Evolutionary conservation across 2,888 invertebrate genomes (phyloP).

Genomic region (Pheosia gnoma): DNA sequence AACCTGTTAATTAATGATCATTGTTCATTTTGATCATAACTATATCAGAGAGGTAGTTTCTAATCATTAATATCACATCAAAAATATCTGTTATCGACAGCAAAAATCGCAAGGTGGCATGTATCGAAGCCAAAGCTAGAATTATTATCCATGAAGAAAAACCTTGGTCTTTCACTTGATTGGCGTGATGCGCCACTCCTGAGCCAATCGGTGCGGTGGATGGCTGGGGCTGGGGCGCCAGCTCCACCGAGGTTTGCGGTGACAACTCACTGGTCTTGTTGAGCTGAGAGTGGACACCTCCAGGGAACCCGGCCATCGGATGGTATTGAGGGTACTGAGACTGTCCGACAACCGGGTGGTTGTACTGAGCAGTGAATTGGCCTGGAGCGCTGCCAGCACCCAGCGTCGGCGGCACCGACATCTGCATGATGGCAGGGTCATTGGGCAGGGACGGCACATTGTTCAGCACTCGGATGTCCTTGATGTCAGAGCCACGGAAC

Average conservation of each 20-base stretch:
- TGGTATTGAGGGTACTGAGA: slow-evolving; percentile 77
- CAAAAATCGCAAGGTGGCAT: slow-evolving; percentile 79
- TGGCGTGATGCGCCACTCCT: slow-evolving; percentile 73
- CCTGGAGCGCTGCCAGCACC: slow-evolving; percentile 84
- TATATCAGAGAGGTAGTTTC: too few relatives aligned
- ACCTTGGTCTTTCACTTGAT: slow-evolving; percentile 85
- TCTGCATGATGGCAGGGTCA: slow-evolving; percentile 99
- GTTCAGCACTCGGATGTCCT: slow-evolving; percentile 98
- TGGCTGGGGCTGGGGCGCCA: slow-evolving; percentile 64
- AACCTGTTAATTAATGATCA: too few relatives aligned
- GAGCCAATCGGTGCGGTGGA: slow-evolving; percentile 75
- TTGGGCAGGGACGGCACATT: slow-evolving; percentile 93
- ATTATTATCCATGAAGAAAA: slow-evolving; percentile 61
- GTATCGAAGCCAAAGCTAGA: slow-evolving; percentile 64
- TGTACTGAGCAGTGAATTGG: slow-evolving; percentile 86
- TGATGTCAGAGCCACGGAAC: slow-evolving; percentile 99
- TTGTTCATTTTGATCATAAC: too few relatives aligned
- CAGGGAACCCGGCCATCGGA: slow-evolving; percentile 81
- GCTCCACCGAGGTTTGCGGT: slow-evolving; percentile 73
- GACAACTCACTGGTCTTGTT: slow-evolving; percentile 84
- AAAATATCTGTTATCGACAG: slow-evolving; percentile 47
- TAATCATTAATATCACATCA: neutral
- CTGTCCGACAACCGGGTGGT: slow-evolving; percentile 88
- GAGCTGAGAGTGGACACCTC: slow-evolving; percentile 72
- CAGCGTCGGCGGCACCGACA: slow-evolving; percentile 90